These are phyloP conservation scores for Siphonodentalium dalli DNA, from an alignment of 2,888 invertebrate species.

Conservation along the genomic window DNA sequence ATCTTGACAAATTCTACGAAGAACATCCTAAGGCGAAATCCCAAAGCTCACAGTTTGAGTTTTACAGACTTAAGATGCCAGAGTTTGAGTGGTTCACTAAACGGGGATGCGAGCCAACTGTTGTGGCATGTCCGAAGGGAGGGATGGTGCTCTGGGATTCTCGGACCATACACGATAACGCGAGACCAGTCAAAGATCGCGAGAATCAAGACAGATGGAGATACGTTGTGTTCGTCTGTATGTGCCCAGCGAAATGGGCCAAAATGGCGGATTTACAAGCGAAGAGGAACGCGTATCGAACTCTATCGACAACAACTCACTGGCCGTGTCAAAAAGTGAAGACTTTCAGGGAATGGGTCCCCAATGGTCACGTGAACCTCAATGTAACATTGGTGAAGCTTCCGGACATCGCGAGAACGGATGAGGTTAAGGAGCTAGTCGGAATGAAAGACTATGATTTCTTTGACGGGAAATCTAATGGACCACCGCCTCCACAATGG, in stretches of 20 bases:
- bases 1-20: conserved; percentile 26
- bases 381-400: conserved; percentile 1
- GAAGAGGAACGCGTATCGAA: conserved; percentile 34
- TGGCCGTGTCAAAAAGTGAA: conserved; percentile 36
- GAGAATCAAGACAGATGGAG: conserved; percentile 39
- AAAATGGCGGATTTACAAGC: conserved; percentile 27
- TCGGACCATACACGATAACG: conserved; percentile 44
- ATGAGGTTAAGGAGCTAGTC: conserved; percentile 25
- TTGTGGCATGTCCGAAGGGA: conserved; percentile 45
- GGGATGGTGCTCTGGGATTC: conserved; percentile 55
- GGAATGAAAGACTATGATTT: conserved; percentile 31
- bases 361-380: neutral
- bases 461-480: conserved; percentile 30
- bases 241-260: conserved; percentile 49
- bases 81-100: conserved; percentile 29
- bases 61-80: conserved; percentile 23
- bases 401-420: conserved; percentile 32
- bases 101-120: conserved; percentile 30
- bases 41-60: conserved; percentile 18
- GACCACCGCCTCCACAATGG: no score
- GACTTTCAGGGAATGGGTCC: conserved; percentile 19
- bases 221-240: conserved; percentile 42
- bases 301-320: conserved; percentile 36
- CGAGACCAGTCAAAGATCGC: conserved; percentile 33
- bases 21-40: conserved; percentile 10